Evolutionary conservation across 2,888 invertebrate species (phyloP), one percentile per base, ranked within the genome.

Genomic region (Drosophila anomelani): DNA sequence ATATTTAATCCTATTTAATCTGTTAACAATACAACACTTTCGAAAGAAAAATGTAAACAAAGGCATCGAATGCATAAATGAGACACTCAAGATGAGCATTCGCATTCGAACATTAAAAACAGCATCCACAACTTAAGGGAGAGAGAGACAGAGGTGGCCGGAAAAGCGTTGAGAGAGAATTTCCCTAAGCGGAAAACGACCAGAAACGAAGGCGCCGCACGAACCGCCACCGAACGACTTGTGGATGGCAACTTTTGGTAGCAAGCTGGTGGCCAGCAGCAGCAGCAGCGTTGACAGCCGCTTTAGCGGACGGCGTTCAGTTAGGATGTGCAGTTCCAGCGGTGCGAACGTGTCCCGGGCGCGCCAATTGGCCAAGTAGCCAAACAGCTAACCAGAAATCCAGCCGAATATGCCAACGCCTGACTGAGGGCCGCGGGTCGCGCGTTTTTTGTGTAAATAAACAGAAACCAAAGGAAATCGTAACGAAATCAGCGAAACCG

Each of bases 301-400:
- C 44, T n/a, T n/a, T 39, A 54, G 57, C 63, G 56, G 51, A 67
- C 38, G 74, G 63, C 77, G 66, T 86, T 91, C 89, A 91, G 91
- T 91, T 89, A 91, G 89, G 90, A 91, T 91, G 90, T 91, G 88
- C 88, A 88, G 86, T 91, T 91, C 89, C 87, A 88, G 88, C 90
- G 89, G 90, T 90, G 84, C 91, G 87, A 90, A 91, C 90, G 91
- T 91, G 87, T 90, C 78, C 80, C 84, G 81, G 87, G 79, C 85
- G 85, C 89, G 90, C 80, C 77, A 80, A 72, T 64, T 81, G 86
- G 81, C 78, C 79, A 77, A 75, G 71, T 67, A 71, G 70, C 62
- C 53, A 32, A 43, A 13, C 58, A 57, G 61, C 43, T 34, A 76
- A 61, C 34, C 51, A 55, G 38, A 57, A 41, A 49, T 10, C 12